Evolutionary conservation across 1,140 invertebrate genomes (phyloP), one percentile per base, ranked within the genome.

Genomic region (Zophobas morio): DNA sequence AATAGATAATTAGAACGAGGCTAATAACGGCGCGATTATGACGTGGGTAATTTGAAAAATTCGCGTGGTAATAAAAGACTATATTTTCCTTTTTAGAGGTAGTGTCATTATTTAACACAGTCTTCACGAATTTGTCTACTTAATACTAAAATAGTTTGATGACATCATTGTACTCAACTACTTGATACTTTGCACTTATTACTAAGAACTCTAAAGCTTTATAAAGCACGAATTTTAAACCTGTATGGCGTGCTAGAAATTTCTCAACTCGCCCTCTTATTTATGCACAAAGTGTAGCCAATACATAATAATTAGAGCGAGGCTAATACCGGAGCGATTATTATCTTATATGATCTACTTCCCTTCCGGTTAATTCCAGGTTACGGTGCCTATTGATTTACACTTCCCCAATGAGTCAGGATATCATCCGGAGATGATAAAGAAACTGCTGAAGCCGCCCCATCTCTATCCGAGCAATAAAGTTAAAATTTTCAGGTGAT

Each of bases 401-500:
- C 6, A 40, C 3, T 57, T 75, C 42, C 53, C 75, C 35, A 70
- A 63, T 20, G 56, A 72, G 4, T 56, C 60, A 2, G 72, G 72
- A n/a, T 34, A 70, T 8, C 51, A 74, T 47, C 66, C 57, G 66
- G 49, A 49, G 2, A 20, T 6, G 20, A 66, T 5, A 66, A 66
- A 6, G 39, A 32, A 49, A 20, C 49, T 33, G 1, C 42, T 51
- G 1, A 51, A 36, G 39, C 66, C 39, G 47, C 5, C 72, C 8
- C 36, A 8, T 33, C 53, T 79, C 2, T 79, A 79, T 49, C 78
- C 78, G 1, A 49, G n/a, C 8, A 56, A 74, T 53, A 49, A 63
- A 72, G 54, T 75, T 1, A 70, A 79, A 72, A 63, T 79, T 33
- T 79, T 79, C 20, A 75, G 77, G 77, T 78, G 66, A 57, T 33